Evolutionary conservation across 2,797 vertebrate species (phyloP).

Genomic region (Neosilurus mollespiculum): DNA sequence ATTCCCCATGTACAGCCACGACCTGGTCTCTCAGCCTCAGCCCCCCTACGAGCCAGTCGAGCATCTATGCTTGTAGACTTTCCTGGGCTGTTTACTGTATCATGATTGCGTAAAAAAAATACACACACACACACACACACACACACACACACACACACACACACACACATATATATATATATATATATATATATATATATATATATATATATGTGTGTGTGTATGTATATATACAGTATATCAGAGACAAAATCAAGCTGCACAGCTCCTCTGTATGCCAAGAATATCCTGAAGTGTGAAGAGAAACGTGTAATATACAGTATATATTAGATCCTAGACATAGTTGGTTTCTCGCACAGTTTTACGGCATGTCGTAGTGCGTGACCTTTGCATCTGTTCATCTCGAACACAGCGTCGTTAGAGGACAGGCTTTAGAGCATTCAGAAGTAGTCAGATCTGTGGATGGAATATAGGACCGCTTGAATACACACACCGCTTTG

Average conservation of each 20-base stretch:
- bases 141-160: neutral
- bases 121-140: neutral
- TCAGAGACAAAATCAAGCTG: neutral
- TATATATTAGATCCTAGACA: slow-evolving; percentile 53
- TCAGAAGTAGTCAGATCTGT: slow-evolving; percentile 10
- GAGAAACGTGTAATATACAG: slow-evolving; percentile 50
- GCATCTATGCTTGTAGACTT: slow-evolving; percentile 7
- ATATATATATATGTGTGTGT: too few species aligned
- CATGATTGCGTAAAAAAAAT: neutral
- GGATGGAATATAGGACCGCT: slow-evolving; percentile 1
- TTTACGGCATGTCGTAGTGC: slow-evolving; percentile 57
- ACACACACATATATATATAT: too few species aligned
- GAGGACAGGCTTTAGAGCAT: slow-evolving; percentile 36
- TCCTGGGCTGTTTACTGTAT: slow-evolving; percentile 34
- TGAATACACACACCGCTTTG: neutral
- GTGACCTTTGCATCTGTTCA: slow-evolving; percentile 48
- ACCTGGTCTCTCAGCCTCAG: slow-evolving; percentile 31
- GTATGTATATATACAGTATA: neutral
- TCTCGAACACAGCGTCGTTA: slow-evolving; percentile 49
- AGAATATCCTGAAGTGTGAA: slow-evolving; percentile 41
- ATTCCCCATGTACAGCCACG: slow-evolving; percentile 13
- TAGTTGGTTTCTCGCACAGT: slow-evolving; percentile 54
- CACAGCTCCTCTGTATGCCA: slow-evolving; percentile 52
- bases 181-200: too few species aligned
- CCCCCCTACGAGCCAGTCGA: slow-evolving; percentile 2